A percentile compares a stretch with the other conserved stretches of the same genome.
Conservation (phyloP, 2,888 invertebrate species). For the Oasisia sp. region DNA sequence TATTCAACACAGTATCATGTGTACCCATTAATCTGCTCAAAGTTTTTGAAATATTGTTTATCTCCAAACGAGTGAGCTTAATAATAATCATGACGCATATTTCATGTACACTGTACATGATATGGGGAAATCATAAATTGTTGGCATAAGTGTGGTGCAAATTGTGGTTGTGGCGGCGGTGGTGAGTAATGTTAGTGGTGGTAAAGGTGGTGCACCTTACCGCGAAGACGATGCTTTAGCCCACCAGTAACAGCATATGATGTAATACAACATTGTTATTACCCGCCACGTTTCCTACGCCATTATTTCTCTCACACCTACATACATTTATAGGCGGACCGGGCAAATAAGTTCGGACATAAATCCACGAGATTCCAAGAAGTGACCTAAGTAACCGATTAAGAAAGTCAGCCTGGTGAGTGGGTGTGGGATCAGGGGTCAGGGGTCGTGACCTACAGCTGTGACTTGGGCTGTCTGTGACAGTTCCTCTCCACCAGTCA, state of each 20-base stretch:
- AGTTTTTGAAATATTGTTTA: not conserved
- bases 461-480: not conserved
- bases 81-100: not conserved
- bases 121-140: not conserved
- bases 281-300: not conserved
- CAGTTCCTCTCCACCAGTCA: not conserved
- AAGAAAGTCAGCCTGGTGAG: not conserved
- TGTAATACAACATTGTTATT: not conserved
- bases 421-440: not conserved
- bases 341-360: not conserved
- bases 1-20: too few species aligned
- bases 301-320: not conserved
- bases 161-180: not conserved
- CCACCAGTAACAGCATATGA: not conserved
- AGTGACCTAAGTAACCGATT: not conserved
- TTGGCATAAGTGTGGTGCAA: not conserved
- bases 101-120: not conserved
- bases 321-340: not conserved
- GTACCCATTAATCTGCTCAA: too few species aligned
- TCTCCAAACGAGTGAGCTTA: not conserved
- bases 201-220: too few species aligned
- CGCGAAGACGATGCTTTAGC: not conserved
- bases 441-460: not conserved
- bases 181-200: too few species aligned
- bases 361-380: slow-evolving; percentile 6